Percentiles rank a stretch among this genome's conserved stretches.
These are phyloP conservation scores for Ectemnius continuus DNA, from an alignment of 2,888 invertebrate species.

Conservation along the genomic window DNA sequence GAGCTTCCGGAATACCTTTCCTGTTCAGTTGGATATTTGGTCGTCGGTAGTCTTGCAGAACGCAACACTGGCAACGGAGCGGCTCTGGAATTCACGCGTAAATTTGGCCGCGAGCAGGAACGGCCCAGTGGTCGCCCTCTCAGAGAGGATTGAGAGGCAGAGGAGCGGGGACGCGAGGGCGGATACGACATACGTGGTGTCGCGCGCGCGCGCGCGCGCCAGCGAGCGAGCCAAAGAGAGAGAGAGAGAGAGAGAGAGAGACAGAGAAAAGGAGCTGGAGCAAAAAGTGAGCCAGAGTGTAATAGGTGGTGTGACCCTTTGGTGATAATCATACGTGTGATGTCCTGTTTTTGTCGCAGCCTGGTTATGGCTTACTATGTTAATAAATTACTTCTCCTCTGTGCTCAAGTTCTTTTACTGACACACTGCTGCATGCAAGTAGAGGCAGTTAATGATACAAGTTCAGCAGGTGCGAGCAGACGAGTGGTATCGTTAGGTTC, in stretches of 20 bases:
- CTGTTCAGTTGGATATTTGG: slow-evolving; percentile 29
- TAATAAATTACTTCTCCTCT: too few species aligned
- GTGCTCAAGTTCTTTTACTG: too few species aligned
- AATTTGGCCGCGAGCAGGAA: too few species aligned
- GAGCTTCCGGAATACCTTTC: slow-evolving; percentile 25
- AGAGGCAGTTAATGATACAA: background rate
- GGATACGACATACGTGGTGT: too few species aligned
- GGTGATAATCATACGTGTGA: slow-evolving; percentile 29
- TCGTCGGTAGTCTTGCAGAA: slow-evolving; percentile 35
- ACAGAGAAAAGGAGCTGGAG: background rate
- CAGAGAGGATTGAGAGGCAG: too few species aligned
- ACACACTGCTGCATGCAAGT: too few species aligned
- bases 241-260: slow-evolving; percentile 8
- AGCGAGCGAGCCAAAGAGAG: background rate
- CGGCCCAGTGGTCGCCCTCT: too few species aligned
- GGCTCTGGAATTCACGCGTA: background rate
- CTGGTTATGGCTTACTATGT: too few species aligned
- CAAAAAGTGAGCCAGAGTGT: slow-evolving; percentile 1
- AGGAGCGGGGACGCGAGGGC: too few species aligned
- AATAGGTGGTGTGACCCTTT: slow-evolving; percentile 24
- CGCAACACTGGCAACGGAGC: slow-evolving; percentile 32
- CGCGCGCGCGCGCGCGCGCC: too few species aligned
- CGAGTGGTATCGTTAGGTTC: too few species aligned
- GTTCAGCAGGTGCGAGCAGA: slow-evolving; percentile 24
- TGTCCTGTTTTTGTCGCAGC: too few species aligned